Base-by-base conservation (phyloP, 2,888 invertebrate species). In the Metopia argyrocephala region DNA sequence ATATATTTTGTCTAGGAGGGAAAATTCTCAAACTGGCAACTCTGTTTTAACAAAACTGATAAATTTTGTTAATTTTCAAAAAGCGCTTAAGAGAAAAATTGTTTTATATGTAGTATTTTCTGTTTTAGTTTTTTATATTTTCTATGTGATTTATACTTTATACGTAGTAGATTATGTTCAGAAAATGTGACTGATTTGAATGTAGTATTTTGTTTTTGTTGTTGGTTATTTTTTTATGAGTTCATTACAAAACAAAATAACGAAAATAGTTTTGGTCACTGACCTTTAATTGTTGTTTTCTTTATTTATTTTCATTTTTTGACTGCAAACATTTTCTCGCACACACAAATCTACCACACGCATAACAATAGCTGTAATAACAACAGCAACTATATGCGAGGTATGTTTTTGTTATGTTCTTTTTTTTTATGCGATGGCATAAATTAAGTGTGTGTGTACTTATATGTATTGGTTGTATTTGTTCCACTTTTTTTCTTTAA, bases 201-300 rank as follows among this genome's bases (percentile, higher is more conserved):
- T n/a, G n/a, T n/a, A n/a, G n/a, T n/a, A n/a, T 52, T 27, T 70
- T 52, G 50, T 59, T 48, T 66, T 45, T 54, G 18, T 5, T 61
- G 48, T 25, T 64, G 18, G 28, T 66, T 45, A 71, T 23, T 54
- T 78, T 56, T 57, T 64, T 75, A 46, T 69, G 70, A 48, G 54
- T 48, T 54, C 69, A 80, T 68, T 79, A 70, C 54, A 54, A 69
- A 64, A 54, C 18, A 38, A 50, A 64, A 76, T n/a, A 38, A 76
- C 68, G 82, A 76, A 83, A 71, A 89, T 87, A 87, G 38, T 88
- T 87, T 89, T 89, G 89, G 89, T 89, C 89, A 89, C 86, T 89
- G 89, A 89, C 89, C 89, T 89, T 89, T 88, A 85, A 85, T 62
- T 65, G 68, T 62, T 82, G 82, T 78, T 68, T 83, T 79, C 46